Base-by-base conservation (phyloP, 2,888 invertebrate genomes). In the Mesochorus sp. region DNA sequence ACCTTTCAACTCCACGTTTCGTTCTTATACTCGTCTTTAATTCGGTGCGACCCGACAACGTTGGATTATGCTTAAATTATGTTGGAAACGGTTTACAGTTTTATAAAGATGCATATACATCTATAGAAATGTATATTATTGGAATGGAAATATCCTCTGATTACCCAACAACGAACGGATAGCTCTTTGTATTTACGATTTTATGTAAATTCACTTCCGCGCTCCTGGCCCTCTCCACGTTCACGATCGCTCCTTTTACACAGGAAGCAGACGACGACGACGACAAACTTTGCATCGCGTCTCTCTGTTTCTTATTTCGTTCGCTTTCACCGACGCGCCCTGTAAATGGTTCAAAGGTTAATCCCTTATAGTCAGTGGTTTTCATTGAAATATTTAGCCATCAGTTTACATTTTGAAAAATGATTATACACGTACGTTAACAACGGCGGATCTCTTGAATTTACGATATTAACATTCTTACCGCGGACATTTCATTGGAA, bases 261-360 rank as follows among this genome's bases (percentile, higher is more conserved):
- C 82, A 83, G 85, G 85, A 87, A 86, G 82, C 80, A 70, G 79
- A 81, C 71, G 71, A 64, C 68, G 72, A 37, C 39, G 34, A 51
- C 19, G 55, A 59, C 59, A 51, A 12, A 61, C 55, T 67, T 53
- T 34, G 61, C 55, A 51, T 47, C 66, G 53, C 62, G 53, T 66
- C 59, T n/a, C 44, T 26, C 6, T 17, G 21, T 61, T 14, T 59
- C 59, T 59, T 55, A 49, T 62, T 37, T 53, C 74, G 76, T 78
- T 78, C 81, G 82, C 79, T 78, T 26, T 73, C 80, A 68, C 67
- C 61, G 62, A 64, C 37, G 42, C 57, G 26, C 76, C 61, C 67
- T 68, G 79, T n/a, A n/a, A n/a, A 78, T 61, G 78, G 84, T 84
- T 85, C 86, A 83, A 82, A 83, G 85, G 85, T 86, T 81, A 82